Conservation (phyloP, 1,140 invertebrate genomes). For the Octopus bimaculoides region DNA sequence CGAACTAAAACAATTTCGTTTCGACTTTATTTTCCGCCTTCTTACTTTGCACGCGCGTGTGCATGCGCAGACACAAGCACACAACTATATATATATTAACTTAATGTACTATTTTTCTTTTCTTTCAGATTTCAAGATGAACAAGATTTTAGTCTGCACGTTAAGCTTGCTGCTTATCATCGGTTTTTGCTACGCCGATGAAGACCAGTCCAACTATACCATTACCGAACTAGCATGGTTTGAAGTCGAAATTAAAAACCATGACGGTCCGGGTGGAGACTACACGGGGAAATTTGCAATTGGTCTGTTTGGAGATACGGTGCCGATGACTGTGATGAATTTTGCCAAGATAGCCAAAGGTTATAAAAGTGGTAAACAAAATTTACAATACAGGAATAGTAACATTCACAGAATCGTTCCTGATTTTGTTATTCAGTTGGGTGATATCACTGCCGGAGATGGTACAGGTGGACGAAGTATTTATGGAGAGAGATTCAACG, state of each 20-base stretch:
- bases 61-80: too few species aligned
- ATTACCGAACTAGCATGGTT: conserved; percentile 51
- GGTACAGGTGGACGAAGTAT: conserved; percentile 72
- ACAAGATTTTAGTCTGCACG: background rate
- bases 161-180: background rate
- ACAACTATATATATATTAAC: background rate
- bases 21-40: too few species aligned
- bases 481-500: conserved; percentile 79
- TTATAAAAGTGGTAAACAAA: conserved; percentile 40
- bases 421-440: conserved; percentile 59
- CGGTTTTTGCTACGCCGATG: background rate
- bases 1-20: too few species aligned
- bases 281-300: conserved; percentile 43
- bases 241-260: conserved; percentile 49
- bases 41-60: too few species aligned
- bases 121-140: background rate
- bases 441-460: conserved; percentile 56
- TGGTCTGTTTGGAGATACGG: conserved; percentile 56
- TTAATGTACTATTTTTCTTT: background rate
- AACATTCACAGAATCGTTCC: conserved; percentile 55
- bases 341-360: conserved; percentile 51
- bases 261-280: conserved; percentile 45
- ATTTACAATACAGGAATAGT: conserved; percentile 45
- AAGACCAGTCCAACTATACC: conserved; percentile 33
- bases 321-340: conserved; percentile 55